Conservation (phyloP, 2,797 vertebrate species). For the Sphaeramia orbicularis region DNA sequence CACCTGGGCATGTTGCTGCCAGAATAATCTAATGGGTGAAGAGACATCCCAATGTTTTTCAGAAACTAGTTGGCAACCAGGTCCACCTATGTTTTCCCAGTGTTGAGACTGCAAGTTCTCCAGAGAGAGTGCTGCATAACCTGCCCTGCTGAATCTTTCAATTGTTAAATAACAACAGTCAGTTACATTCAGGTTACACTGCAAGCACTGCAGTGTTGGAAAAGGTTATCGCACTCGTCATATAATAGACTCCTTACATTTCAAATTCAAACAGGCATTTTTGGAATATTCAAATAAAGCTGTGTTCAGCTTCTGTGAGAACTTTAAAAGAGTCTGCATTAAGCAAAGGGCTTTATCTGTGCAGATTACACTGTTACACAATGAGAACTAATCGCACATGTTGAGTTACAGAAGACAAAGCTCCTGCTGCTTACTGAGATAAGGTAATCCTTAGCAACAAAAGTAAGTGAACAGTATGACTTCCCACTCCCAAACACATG, state of each 20-base stretch:
- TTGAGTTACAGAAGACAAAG: constrained; percentile 75
- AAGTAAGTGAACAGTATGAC: constrained; percentile 60
- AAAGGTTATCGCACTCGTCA: constrained; percentile 62
- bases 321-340: constrained; percentile 65
- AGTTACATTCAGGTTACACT: constrained; percentile 41
- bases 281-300: constrained; percentile 79
- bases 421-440: constrained; percentile 75
- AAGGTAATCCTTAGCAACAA: constrained; percentile 75
- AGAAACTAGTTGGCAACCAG: constrained; percentile 10
- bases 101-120: constrained; percentile 25
- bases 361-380: constrained; percentile 72
- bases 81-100: constrained; percentile 17
- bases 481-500: constrained; percentile 48
- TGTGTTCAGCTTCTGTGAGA: constrained; percentile 55
- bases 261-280: constrained; percentile 71
- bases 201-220: constrained; percentile 35
- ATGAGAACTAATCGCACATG: constrained; percentile 74
- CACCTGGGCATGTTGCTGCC: constrained; percentile 34
- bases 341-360: constrained; percentile 63
- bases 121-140: constrained; percentile 24
- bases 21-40: constrained; percentile 21
- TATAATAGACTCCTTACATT: constrained; percentile 65
- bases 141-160: constrained; percentile 27
- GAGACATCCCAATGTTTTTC: constrained; percentile 35
- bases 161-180: constrained; percentile 29